Evolutionary conservation across 2,113 vertebrate species (phyloP), one percentile per base, ranked within the genome.

Genomic region (Sinocyclocheilus rhinocerous): DNA sequence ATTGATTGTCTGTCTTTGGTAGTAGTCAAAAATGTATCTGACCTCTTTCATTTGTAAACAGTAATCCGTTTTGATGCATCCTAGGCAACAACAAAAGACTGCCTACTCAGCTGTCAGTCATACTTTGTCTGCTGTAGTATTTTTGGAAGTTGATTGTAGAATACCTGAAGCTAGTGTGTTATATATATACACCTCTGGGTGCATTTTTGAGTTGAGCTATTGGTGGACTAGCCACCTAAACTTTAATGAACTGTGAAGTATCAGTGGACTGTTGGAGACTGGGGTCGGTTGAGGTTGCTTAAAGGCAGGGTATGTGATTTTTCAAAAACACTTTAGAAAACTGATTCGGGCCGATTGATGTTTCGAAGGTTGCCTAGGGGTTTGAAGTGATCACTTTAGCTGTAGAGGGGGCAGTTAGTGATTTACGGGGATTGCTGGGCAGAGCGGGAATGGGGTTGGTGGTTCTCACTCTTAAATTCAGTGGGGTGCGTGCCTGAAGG

Each of bases 401-500:
- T 24, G 63, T 77, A 42, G n/a, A 72, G 85, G 82, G 69, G 81
- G 65, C 57, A 78, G 75, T 45, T 78, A 76, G 13, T 63, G 63
- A 45, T 78, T 84, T 80, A 55, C 45, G n/a, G 45, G 57, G 65
- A 29, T 75, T 80, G 16, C 45, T 18, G 24, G 76, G 69, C 61
- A 84, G 80, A 69, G 18, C 3, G 11, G 36, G 57, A 50, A 39
- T 80, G 76, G 24, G 42, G 65, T 48, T 12, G 1, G 29, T 72
- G 26, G 48, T 83, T 69, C 26, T 83, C 65, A 20, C 20, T 69
- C 26, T 83, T 83, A 33, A 39, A 55, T 80, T 83, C 81, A 86
- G 73, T 48, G 77, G 88, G 65, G 55, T 88, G 84, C 50, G 5
- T 86, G 85, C 85, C 82, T 84, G 48, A 76, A 80, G 70, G 85